Evolutionary conservation across 2,888 invertebrate genomes (phyloP).

Genomic region (Polydrusus tereticollis): DNA sequence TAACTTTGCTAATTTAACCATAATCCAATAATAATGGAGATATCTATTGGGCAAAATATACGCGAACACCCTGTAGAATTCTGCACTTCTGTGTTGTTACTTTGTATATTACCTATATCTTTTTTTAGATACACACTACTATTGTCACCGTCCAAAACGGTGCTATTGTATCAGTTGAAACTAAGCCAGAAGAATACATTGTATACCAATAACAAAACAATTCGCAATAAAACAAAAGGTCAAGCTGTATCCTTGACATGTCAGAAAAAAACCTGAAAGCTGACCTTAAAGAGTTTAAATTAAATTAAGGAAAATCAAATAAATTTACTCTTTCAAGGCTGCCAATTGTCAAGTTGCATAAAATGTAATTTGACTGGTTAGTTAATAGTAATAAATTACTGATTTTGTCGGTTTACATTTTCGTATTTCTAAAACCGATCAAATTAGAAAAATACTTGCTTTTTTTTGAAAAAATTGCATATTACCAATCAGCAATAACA

Average conservation of each 20-base stretch:
- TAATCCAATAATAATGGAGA: no score
- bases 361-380: not conserved
- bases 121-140: no score
- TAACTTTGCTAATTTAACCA: no score
- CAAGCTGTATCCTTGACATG: not conserved
- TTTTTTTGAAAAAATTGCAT: no score
- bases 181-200: not conserved
- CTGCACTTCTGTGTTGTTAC: no score
- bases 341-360: not conserved
- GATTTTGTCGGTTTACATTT: not conserved
- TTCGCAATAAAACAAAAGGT: conserved; percentile 9
- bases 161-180: not conserved
- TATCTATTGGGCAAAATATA: no score
- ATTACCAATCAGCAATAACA: no score
- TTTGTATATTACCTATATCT: no score
- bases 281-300: conserved; percentile 1
- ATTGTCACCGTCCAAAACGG: no score
- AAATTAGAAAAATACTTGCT: no score
- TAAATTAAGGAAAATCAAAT: conserved; percentile 6
- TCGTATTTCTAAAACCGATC: not conserved
- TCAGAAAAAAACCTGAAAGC: not conserved
- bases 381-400: not conserved
- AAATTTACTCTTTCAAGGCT: not conserved
- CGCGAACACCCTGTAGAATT: no score
- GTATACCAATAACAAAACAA: not conserved